Evolutionary conservation across 1,140 invertebrate genomes (phyloP), one percentile per base, ranked within the genome.

Genomic region (Matsumurasca onukii): DNA sequence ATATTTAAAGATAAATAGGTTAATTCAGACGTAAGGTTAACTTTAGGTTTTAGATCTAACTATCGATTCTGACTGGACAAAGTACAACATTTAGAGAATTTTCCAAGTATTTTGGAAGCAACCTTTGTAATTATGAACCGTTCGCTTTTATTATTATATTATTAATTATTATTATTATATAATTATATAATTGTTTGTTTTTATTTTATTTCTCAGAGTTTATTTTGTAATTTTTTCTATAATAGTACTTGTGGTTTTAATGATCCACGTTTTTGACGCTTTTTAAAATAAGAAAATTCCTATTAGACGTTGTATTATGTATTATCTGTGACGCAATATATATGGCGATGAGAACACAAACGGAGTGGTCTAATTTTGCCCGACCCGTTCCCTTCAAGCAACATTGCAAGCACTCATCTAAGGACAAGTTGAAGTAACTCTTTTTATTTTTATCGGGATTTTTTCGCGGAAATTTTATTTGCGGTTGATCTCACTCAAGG

Each of bases 281-380:
- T 73, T 76, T 73, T 64, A 65, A 71, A 84, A 71, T 82, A 81
- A 34, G 80, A 87, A 77, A 85, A 73, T 73, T 73, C 73, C 73
- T 73, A 73, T 73, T 73, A 73, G 70, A 73, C 70, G 71, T 70
- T 73, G 73, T 73, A 73, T 73, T 73, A 71, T 69, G 65, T 64
- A 65, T 66, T 69, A 69, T 69, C 30, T 67, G 66, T 39, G 61
- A 48, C 52, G 69, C 69, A 72, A 72, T 73, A 72, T 69, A 72
- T 27, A 52, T 63, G 34, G 69, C 70, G 73, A 72, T 70, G 70
- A 72, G 70, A 73, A 73, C 31, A 70, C 68, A 71, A n/a, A n/a
- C 48, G 39, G 57, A 27, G 45, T 29, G 31, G 24, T 70, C 62
- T 66, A 25, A 48, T 64, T 64, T 39, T 64, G 52, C 55, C 59